Evolutionary conservation across 2,113 vertebrate genomes (phyloP).

Genomic region (Shinisaurus crocodilurus): DNA sequence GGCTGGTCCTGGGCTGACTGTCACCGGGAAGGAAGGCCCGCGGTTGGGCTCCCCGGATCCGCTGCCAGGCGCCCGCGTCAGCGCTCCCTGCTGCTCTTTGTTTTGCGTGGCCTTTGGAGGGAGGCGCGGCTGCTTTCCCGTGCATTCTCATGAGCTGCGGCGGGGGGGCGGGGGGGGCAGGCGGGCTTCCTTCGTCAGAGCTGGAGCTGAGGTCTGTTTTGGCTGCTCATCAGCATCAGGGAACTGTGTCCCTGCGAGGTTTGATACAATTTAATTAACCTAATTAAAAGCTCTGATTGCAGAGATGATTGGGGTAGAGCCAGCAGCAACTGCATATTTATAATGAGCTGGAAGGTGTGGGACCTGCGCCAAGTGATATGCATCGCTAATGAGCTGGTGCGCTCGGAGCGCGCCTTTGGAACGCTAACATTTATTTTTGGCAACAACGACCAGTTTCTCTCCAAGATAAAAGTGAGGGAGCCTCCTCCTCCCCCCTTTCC

Average conservation of each 20-base stretch:
- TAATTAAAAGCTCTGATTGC: constrained; percentile 99
- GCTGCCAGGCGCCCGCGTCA: constrained; percentile 20
- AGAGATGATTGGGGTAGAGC: constrained; percentile 97
- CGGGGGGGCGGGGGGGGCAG: constrained; percentile 71
- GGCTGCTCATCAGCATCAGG: constrained; percentile 97
- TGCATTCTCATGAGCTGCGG: constrained; percentile 80
- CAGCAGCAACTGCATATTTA: constrained; percentile 94
- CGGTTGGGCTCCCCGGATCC: constrained; percentile 20
- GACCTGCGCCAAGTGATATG: constrained; percentile 93
- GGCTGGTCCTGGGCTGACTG: too few relatives aligned
- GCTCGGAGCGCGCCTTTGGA: constrained; percentile 79
- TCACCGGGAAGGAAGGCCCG: too few relatives aligned
- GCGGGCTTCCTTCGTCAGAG: constrained; percentile 68
- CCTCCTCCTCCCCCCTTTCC: constrained; percentile 19
- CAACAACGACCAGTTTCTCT: constrained; percentile 81
- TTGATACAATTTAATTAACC: constrained; percentile 99
- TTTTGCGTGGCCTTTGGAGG: constrained; percentile 75
- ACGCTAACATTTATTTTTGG: constrained; percentile 84
- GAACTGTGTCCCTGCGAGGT: constrained; percentile 98
- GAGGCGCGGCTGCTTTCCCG: constrained; percentile 81
- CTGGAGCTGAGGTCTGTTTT: constrained; percentile 89
- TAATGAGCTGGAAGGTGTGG: constrained; percentile 96
- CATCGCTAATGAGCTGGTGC: constrained; percentile 91
- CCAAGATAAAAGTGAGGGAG: constrained; percentile 51
- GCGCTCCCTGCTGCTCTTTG: constrained; percentile 45